These are phyloP conservation scores for Hydriomena furcata DNA, from an alignment of 2,888 invertebrate species.

Conservation along the genomic window DNA sequence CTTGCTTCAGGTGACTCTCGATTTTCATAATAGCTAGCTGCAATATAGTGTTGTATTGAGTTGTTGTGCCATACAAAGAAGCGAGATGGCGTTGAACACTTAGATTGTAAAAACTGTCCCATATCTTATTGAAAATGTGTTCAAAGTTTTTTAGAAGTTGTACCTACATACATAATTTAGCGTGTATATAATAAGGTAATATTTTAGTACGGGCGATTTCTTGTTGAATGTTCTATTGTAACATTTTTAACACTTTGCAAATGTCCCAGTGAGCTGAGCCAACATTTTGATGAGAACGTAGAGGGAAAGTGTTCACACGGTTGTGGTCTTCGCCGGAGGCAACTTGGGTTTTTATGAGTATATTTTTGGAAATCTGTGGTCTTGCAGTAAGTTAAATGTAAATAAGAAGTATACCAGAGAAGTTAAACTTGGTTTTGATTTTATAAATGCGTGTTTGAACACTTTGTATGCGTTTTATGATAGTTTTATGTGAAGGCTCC, in stretches of 20 bases:
- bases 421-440: conserved; percentile 2
- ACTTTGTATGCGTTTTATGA: conserved; percentile 7
- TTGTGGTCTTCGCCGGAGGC: too few species aligned
- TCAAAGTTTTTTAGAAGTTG: conserved; percentile 75
- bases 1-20: neutral
- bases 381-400: conserved; percentile 13
- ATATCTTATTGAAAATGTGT: conserved; percentile 81
- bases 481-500: conserved; percentile 6
- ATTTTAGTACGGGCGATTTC: conserved; percentile 47
- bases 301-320: conserved; percentile 13
- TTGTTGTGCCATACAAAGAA: conserved; percentile 69
- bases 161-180: conserved; percentile 66
- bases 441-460: conserved; percentile 7
- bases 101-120: conserved; percentile 60
- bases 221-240: conserved; percentile 47
- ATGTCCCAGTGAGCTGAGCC: conserved; percentile 28
- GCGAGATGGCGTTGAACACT: conserved; percentile 47
- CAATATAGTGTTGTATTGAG: conserved; percentile 44
- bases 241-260: conserved; percentile 47
- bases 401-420: conserved; percentile 16
- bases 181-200: conserved; percentile 57
- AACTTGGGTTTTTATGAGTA: conserved; percentile 8
- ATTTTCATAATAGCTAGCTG: conserved; percentile 38
- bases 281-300: neutral
- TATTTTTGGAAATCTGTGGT: conserved; percentile 18